These are phyloP conservation scores for Carollia perspicillata DNA, from an alignment of 2,113 vertebrate species.

Conservation along the genomic window DNA sequence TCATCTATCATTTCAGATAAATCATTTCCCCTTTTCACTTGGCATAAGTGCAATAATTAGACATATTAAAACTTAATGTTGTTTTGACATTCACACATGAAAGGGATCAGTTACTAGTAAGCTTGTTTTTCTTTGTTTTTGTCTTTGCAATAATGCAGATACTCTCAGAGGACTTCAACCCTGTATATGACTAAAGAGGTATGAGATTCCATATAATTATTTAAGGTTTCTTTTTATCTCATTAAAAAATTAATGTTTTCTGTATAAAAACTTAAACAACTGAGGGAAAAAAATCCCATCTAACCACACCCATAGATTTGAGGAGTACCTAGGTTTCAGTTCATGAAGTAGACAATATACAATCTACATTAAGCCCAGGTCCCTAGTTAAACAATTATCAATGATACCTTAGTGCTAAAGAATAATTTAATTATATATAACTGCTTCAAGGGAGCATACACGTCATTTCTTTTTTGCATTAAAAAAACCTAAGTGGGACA, in stretches of 20 bases:
- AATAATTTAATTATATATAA: not conserved
- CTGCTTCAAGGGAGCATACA: not conserved
- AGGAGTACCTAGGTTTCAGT: not conserved
- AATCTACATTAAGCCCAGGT: not conserved
- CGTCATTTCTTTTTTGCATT: not conserved
- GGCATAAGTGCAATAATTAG: not conserved
- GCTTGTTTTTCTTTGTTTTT: slow-evolving; percentile 4
- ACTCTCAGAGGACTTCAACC: not conserved
- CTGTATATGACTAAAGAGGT: not conserved
- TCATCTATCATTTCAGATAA: slow-evolving; percentile 1
- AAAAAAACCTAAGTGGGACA: not conserved
- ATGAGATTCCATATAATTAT: not conserved
- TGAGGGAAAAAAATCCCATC: not conserved
- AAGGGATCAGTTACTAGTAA: not conserved
- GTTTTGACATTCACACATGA: not conserved
- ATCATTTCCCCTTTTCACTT: not conserved
- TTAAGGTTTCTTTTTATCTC: not conserved
- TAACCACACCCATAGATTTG: not conserved
- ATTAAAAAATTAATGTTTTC: not conserved
- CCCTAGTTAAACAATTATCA: not conserved
- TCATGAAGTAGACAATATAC: not conserved
- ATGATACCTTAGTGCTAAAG: not conserved
- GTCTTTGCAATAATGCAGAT: not conserved
- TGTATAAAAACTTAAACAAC: not conserved
- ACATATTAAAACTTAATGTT: not conserved